phyloP scores from a whole-genome alignment of 2,888 invertebrate species.

The Dromius quadrimaculatus region DNA sequence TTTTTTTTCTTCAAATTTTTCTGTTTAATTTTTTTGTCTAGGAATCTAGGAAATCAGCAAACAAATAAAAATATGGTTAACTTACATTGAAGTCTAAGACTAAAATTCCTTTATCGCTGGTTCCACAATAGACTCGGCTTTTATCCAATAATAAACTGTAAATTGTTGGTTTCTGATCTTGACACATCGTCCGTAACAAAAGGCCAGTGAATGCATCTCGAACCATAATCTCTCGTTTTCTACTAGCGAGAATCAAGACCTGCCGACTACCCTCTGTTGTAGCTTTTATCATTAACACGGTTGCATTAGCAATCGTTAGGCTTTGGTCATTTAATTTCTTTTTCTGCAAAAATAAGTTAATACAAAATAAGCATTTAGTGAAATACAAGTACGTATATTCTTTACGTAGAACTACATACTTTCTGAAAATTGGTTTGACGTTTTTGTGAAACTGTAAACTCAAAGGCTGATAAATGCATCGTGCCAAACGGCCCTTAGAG shows the following conservation, averaged over 20 bases:
- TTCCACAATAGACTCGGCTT: constrained; percentile 81
- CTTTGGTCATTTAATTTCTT: constrained; percentile 69
- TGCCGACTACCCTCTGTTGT: constrained; percentile 80
- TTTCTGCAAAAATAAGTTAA: constrained; percentile 66
- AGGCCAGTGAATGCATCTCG: constrained; percentile 80
- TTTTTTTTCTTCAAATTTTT: background rate
- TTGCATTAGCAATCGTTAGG: constrained; percentile 74
- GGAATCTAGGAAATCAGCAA: background rate
- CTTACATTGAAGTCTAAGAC: constrained; percentile 82
- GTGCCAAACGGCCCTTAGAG: too few species aligned
- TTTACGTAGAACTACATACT: constrained; percentile 2
- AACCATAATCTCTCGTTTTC: constrained; percentile 77
- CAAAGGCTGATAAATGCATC: too few species aligned
- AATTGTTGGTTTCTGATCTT: constrained; percentile 73
- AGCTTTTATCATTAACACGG: constrained; percentile 78
- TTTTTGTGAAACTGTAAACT: too few species aligned
- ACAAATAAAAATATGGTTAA: constrained; percentile 56
- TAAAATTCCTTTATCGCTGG: constrained; percentile 78
- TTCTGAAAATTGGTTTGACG: too few species aligned
- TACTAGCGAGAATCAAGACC: constrained; percentile 77
- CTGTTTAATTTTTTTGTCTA: background rate
- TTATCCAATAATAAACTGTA: constrained; percentile 78
- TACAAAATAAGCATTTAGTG: background rate
- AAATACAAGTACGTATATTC: background rate
- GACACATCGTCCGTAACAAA: constrained; percentile 74